Evolutionary conservation across 2,113 vertebrate genomes (phyloP).

Genomic region (Galemys pyrenaicus): DNA sequence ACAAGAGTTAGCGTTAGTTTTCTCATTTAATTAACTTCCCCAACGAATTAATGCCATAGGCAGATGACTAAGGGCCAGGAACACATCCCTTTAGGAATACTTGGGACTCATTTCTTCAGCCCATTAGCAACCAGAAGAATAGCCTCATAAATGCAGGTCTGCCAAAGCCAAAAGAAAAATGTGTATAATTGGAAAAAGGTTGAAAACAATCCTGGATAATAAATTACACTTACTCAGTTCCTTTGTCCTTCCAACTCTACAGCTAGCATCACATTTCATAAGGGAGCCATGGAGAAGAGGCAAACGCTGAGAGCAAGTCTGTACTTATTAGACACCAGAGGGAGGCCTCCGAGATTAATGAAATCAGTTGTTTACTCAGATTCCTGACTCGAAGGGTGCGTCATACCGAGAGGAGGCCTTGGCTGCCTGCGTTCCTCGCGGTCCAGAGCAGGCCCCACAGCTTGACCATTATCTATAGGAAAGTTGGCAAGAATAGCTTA

Average conservation of each 20-base stretch:
- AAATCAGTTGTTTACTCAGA: conserved; percentile 79
- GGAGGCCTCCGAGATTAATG: conserved; percentile 45
- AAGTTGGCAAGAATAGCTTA: conserved; percentile 37
- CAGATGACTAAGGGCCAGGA: conserved; percentile 35
- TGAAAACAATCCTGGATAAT: conserved; percentile 67
- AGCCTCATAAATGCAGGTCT: conserved; percentile 68
- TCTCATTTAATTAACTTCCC: conserved; percentile 56
- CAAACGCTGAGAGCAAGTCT: conserved; percentile 46
- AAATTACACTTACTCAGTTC: conserved; percentile 72
- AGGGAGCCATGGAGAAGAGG: conserved; percentile 63
- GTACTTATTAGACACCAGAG: conserved; percentile 77
- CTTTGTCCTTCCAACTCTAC: conserved; percentile 62
- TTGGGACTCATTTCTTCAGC: conserved; percentile 58
- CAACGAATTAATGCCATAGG: conserved; percentile 14
- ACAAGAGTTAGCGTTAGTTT: not conserved
- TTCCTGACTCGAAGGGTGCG: conserved; percentile 4
- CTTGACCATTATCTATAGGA: conserved; percentile 1
- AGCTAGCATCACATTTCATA: conserved; percentile 68
- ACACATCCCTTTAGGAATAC: conserved; percentile 52
- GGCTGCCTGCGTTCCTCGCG: not conserved
- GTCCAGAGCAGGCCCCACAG: not conserved
- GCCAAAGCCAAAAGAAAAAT: conserved; percentile 65
- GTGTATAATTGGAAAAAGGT: conserved; percentile 72
- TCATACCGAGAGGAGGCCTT: not conserved
- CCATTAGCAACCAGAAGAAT: conserved; percentile 62